These are phyloP conservation scores for Cacatua alba DNA, from an alignment of 2,113 vertebrate genomes.

Conservation along the genomic window DNA sequence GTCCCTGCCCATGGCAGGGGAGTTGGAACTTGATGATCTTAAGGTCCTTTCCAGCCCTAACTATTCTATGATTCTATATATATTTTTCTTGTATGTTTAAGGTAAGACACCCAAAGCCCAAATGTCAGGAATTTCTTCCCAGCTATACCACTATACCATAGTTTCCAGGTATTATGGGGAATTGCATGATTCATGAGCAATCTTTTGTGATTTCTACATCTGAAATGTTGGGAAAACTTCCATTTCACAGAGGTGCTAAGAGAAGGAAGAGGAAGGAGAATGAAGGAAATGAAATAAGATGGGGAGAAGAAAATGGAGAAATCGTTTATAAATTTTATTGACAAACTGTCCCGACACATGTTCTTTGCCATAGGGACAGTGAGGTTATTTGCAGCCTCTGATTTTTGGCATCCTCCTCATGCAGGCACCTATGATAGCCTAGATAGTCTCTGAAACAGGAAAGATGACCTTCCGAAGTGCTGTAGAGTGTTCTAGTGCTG, in stretches of 20 bases:
- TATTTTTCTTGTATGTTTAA: background rate
- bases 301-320: background rate
- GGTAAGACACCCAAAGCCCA: background rate
- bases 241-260: background rate
- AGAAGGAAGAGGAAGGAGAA: background rate
- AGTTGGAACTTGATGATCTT: background rate
- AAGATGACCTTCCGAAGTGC: background rate
- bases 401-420: background rate
- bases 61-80: background rate
- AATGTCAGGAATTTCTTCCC: background rate
- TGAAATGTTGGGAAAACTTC: background rate
- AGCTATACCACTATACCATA: background rate
- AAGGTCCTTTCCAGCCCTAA: background rate
- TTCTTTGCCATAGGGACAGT: background rate
- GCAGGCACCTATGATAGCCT: background rate
- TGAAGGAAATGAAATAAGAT: background rate
- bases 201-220: background rate
- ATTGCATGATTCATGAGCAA: background rate
- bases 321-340: background rate
- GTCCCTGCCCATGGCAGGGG: too few relatives aligned
- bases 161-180: background rate
- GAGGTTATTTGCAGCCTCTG: background rate
- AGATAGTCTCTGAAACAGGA: background rate
- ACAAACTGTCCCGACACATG: background rate
- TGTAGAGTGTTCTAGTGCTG: background rate